These are phyloP conservation scores for Cynaeus angustus DNA, from an alignment of 2,888 invertebrate species.

Conservation along the genomic window DNA sequence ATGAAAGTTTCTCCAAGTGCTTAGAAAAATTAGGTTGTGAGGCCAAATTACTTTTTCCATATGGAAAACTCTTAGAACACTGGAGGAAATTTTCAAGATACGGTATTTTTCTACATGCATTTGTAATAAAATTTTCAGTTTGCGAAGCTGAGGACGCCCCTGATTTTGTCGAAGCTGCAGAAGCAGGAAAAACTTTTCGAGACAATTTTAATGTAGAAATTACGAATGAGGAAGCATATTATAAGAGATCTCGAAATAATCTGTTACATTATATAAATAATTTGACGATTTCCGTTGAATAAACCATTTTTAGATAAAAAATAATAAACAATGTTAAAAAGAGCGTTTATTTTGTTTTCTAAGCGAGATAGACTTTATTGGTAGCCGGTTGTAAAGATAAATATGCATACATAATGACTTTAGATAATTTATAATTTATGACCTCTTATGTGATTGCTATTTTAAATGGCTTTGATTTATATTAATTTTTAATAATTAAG, in stretches of 20 bases:
- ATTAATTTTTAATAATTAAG: too few species aligned
- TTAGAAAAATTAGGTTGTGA: conserved; percentile 59
- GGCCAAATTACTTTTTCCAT: conserved; percentile 60
- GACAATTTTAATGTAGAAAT: conserved; percentile 4
- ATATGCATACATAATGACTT: too few species aligned
- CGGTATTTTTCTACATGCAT: conserved; percentile 10
- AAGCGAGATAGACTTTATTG: too few species aligned
- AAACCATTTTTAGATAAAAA: too few species aligned
- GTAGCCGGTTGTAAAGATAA: too few species aligned
- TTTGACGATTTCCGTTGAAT: conserved; percentile 1
- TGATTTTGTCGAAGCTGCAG: conserved; percentile 25
- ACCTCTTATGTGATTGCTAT: too few species aligned
- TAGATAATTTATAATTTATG: too few species aligned
- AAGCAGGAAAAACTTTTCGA: neutral
- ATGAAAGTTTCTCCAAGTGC: conserved; percentile 59
- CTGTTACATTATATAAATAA: conserved; percentile 14
- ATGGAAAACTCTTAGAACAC: conserved; percentile 57
- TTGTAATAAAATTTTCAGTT: conserved; percentile 13
- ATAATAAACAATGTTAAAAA: too few species aligned
- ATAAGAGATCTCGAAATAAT: neutral
- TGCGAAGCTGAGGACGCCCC: conserved; percentile 20
- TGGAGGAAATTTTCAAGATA: conserved; percentile 58
- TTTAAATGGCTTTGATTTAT: too few species aligned
- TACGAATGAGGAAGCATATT: conserved; percentile 1
- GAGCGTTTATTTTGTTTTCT: too few species aligned